Evolutionary conservation across 2,888 invertebrate genomes (phyloP), one percentile per base, ranked within the genome.

Genomic region (Steinernema carpocapsae): DNA sequence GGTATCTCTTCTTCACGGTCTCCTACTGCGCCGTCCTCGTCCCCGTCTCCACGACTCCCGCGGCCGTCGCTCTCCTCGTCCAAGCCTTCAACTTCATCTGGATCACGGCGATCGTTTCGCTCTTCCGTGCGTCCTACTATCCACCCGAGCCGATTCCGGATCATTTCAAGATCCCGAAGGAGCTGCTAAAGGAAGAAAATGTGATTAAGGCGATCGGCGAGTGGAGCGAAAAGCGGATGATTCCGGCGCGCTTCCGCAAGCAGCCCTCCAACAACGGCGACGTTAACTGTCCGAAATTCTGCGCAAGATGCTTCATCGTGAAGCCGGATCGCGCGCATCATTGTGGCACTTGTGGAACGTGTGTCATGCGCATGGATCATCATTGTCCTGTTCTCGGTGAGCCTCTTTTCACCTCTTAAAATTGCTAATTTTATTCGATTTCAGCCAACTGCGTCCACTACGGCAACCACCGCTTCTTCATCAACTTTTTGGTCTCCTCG

Each of bases 311-410:
- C 59, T 51, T 75, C 42, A 71, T 73, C 42, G 42, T 72, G 52
- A 81, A 81, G 72, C 81, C 81, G n/a, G 51, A 74, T n/a, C 73
- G 81, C 22, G 74, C 78, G 64, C 79, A 79, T 73, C 81, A 81
- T 43, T 81, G 81, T 74, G 74, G 76, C 10, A 46, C 72, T 12
- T 81, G 81, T 52, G 64, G 76, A 48, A 70, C 52, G 51, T 81
- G 81, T 46, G 72, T 79, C 29, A 74, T 76, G 45, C 76, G 81
- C 52, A 81, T 81, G 81, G 81, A 81, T 72, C 81, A 81, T 74
- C 81, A 81, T 46, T 81, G 81, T 74, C 81, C 81, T 3, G 77
- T 81, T 72, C 71, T 81, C 77, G 74, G 79, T 78, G 10, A 51
- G 48, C 46, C 4, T 0, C 22, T 24, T 46, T 42, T n/a, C 2